These are phyloP conservation scores for Pseudomyrmex sp. DNA, from an alignment of 1,140 invertebrate species.

Conservation along the genomic window DNA sequence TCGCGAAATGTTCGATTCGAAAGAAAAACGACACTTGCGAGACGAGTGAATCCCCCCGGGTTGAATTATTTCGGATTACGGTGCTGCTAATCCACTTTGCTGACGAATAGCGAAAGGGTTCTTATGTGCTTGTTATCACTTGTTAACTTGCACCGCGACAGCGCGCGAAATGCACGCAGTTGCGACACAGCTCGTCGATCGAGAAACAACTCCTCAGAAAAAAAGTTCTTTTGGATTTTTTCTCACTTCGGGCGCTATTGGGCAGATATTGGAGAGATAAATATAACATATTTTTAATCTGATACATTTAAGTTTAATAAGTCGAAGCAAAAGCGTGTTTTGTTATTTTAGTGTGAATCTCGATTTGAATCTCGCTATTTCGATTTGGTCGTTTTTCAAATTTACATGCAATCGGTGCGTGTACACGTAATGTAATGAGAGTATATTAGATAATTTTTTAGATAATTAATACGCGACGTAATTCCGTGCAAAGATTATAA, in stretches of 20 bases:
- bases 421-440: too few relatives aligned
- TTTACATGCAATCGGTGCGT: neutral
- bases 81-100: conserved; percentile 13
- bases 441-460: neutral
- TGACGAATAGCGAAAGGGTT: neutral
- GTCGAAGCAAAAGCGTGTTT: neutral
- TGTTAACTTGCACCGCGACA: neutral
- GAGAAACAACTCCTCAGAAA: neutral
- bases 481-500: neutral
- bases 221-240: neutral
- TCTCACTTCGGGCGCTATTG: neutral
- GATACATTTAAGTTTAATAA: conserved; percentile 1
- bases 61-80: neutral
- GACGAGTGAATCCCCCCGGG: neutral
- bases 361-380: too few relatives aligned
- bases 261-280: neutral
- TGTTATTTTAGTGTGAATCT: neutral
- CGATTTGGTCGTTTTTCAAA: too few relatives aligned
- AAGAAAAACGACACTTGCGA: too few relatives aligned
- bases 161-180: neutral
- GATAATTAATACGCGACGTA: neutral
- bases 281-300: neutral
- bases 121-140: neutral
- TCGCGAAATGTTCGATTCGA: too few relatives aligned
- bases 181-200: neutral